phyloP scores from a whole-genome alignment of 1,140 invertebrate genomes.

The Drosophila subobscura region DNA sequence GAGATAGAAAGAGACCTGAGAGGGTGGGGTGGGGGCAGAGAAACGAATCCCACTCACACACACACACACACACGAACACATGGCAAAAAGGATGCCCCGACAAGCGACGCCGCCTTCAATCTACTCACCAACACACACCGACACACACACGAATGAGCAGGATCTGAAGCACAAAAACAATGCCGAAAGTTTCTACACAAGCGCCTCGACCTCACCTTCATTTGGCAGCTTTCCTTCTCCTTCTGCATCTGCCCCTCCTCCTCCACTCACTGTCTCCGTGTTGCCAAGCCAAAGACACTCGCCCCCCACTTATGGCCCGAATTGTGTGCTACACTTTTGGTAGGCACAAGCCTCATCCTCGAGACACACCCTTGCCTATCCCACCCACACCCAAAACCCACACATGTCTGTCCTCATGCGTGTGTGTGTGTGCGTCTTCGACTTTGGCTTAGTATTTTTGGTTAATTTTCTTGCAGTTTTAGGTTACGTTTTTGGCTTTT shows the following conservation, averaged over 20 bases:
- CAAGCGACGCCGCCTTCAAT: conserved; percentile 56
- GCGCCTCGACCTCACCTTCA: conserved; percentile 69
- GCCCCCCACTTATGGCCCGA: conserved; percentile 23
- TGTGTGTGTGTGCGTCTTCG: conserved; percentile 64
- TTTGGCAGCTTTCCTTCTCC: conserved; percentile 36
- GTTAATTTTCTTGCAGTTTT: conserved; percentile 83
- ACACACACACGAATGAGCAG: not conserved
- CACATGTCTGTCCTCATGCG: not conserved
- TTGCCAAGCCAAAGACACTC: conserved; percentile 73
- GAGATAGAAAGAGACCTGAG: conserved; percentile 15
- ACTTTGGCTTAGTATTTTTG: conserved; percentile 82
- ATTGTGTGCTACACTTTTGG: conserved; percentile 62
- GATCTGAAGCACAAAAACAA: conserved; percentile 70
- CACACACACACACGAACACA: conserved; percentile 25
- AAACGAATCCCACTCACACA: conserved; percentile 32
- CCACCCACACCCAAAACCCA: not conserved
- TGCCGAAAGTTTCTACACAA: conserved; percentile 77
- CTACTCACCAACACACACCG: conserved; percentile 31
- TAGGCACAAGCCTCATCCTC: conserved; percentile 56
- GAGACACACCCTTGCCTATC: conserved; percentile 2
- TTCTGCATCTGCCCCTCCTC: too few species aligned
- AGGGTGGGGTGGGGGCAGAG: conserved; percentile 5
- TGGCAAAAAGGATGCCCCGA: conserved; percentile 55
- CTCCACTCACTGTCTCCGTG: conserved; percentile 38
- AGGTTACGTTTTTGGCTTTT: conserved; percentile 82